Conservation (phyloP, 2,113 vertebrate genomes). For the Anas platyrhynchos region DNA sequence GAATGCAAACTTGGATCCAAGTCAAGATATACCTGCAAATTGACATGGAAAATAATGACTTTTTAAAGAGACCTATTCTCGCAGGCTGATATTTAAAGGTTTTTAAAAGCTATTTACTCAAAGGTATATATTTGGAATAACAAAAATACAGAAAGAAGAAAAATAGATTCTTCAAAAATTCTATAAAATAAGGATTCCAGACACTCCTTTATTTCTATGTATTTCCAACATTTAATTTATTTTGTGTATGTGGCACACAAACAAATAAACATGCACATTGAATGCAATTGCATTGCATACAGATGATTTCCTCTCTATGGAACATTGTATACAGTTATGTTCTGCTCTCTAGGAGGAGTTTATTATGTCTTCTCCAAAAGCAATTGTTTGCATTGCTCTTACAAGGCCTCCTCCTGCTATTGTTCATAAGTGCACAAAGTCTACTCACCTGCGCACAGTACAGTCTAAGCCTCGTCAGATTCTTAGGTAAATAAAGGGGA, state of each 20-base stretch:
- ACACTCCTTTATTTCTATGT: neutral
- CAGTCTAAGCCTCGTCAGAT: neutral
- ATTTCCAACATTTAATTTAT: neutral
- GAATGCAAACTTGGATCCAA: neutral
- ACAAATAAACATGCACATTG: neutral
- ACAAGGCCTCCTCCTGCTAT: neutral
- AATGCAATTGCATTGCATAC: neutral
- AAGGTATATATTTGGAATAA: neutral
- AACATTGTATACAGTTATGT: neutral
- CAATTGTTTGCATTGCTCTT: conserved; percentile 12
- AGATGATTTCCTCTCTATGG: neutral
- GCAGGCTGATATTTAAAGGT: neutral
- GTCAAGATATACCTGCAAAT: neutral
- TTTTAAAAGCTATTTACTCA: neutral
- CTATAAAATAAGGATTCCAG: neutral
- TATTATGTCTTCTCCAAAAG: neutral
- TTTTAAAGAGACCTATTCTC: neutral
- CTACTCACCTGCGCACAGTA: neutral
- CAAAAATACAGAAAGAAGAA: neutral
- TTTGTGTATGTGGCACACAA: neutral
- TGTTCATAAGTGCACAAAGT: neutral
- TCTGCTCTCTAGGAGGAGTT: conserved; percentile 16
- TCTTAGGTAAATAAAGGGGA: neutral
- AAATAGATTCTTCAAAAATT: neutral
- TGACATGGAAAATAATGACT: neutral